Evolutionary conservation across 2,888 invertebrate species (phyloP).

Genomic region (Hypena proboscidalis): DNA sequence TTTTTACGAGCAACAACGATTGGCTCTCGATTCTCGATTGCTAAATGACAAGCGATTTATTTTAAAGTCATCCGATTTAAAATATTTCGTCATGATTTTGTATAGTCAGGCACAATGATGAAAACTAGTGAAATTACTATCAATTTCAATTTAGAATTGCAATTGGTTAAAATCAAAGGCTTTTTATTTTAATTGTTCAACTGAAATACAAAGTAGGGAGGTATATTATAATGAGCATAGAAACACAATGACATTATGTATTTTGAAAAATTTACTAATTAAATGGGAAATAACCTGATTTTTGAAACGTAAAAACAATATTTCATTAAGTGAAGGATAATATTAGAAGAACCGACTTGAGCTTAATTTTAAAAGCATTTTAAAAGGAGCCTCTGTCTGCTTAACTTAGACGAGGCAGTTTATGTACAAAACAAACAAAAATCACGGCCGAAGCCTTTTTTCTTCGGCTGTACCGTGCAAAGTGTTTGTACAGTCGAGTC

Average conservation of each 20-base stretch:
- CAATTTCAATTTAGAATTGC: too few species aligned
- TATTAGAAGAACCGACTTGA: background rate
- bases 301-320: background rate
- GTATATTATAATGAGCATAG: too few species aligned
- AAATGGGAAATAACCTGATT: background rate
- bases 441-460: constrained; percentile 46
- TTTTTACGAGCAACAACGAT: background rate
- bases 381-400: background rate
- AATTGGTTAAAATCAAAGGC: too few species aligned
- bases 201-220: too few species aligned
- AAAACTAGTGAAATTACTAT: background rate
- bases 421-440: constrained; percentile 44
- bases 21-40: constrained; percentile 24
- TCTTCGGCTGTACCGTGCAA: constrained; percentile 46
- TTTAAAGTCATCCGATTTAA: constrained; percentile 45
- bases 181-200: too few species aligned
- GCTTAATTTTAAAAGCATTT: constrained; percentile 1
- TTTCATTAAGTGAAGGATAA: background rate
- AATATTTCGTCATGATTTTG: constrained; percentile 46
- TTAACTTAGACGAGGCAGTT: constrained; percentile 12
- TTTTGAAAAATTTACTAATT: background rate
- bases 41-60: constrained; percentile 47
- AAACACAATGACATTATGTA: background rate
- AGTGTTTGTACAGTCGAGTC: constrained; percentile 66
- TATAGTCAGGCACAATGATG: constrained; percentile 19